Evolutionary conservation across 2,888 invertebrate genomes (phyloP), one percentile per base, ranked within the genome.

Genomic region (Sinopyrophorus schimmeli): DNA sequence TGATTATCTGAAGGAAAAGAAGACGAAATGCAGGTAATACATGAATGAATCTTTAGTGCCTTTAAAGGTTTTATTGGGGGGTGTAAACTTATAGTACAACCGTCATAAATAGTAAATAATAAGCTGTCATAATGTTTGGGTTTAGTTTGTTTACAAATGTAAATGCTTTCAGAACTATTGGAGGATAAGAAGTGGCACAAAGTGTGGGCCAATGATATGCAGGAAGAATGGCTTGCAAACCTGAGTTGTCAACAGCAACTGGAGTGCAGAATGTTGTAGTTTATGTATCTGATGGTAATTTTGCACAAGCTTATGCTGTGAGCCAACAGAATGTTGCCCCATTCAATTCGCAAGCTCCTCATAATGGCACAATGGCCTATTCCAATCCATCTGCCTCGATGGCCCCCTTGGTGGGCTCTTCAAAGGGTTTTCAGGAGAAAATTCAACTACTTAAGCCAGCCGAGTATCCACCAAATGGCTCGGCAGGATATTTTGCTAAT

Each of bases 171-270:
- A 74, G 72, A 65, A 60, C 65, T 58, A 61, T 63, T 69, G 68
- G 65, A 66, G 66, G 65, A 61, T 74, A 66, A 66, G 65, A 66
- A 62, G 62, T 65, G 69, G 72, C 71, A 73, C 76, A 76, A 71
- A 67, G 71, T 70, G 73, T 74, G 75, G 74, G 75, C 78, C 81
- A 81, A 82, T 84, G 83, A 84, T 84, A 84, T 82, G 81, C 78
- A 80, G 79, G 78, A 78, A 83, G 80, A 78, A 86, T 86, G 84
- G 83, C 84, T 77, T 82, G 82, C 80, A 84, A 86, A 84, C 82
- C 85, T 84, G 85, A 84, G 78, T 81, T 83, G 75, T 78, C 80
- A 76, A 78, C 70, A 55, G 64, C 68, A 57, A 73, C 74, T 69
- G 74, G 75, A 70, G 75, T 77, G 53, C 78, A 77, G 61, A 78